Evolutionary conservation across 2,797 vertebrate genomes (phyloP).

Genomic region (Pseudochirops corinnae): DNA sequence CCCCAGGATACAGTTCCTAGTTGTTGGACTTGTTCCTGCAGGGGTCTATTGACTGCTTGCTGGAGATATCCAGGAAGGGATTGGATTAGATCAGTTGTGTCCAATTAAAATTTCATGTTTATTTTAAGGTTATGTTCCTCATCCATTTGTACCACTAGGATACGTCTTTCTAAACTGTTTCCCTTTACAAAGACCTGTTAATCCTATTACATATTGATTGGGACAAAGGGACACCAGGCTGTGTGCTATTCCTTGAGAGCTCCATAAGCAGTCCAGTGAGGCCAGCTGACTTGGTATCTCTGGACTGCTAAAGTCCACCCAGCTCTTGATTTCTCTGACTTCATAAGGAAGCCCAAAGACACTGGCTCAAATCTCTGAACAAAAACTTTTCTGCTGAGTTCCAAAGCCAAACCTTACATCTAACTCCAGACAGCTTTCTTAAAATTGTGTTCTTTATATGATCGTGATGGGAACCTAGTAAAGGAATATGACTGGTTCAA

Average conservation of each 20-base stretch:
- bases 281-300: not conserved
- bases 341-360: not conserved
- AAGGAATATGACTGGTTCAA: not conserved
- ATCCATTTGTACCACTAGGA: not conserved
- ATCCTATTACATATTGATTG: constrained; percentile 4
- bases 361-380: not conserved
- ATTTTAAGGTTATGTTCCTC: not conserved
- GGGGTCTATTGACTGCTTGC: not conserved
- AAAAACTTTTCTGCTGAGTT: not conserved
- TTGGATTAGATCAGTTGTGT: constrained; percentile 4
- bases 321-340: not conserved
- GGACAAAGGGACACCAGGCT: not conserved
- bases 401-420: not conserved
- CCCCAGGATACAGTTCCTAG: not conserved
- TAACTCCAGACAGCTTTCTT: not conserved
- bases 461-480: not conserved
- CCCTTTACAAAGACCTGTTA: not conserved
- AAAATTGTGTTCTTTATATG: not conserved
- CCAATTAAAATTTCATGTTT: constrained; percentile 1
- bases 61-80: not conserved
- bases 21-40: not conserved
- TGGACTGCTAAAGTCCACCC: not conserved
- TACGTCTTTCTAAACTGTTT: not conserved
- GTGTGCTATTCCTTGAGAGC: not conserved
- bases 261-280: not conserved